Conservation (phyloP, 2,797 vertebrate species). For the Anomalospiza imberbis region DNA sequence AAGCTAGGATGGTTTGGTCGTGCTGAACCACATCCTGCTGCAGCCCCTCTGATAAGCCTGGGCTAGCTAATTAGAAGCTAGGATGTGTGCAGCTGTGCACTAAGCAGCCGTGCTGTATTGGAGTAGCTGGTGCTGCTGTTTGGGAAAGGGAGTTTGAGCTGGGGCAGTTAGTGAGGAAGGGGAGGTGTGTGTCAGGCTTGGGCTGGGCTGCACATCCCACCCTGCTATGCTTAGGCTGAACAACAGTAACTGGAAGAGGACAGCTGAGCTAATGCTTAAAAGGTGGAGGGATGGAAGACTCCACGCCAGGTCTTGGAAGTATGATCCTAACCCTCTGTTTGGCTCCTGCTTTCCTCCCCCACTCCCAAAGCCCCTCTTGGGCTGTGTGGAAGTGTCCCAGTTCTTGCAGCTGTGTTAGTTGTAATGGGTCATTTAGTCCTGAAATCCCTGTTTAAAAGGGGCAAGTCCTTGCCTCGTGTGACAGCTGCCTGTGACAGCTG, state of each 20-base stretch:
- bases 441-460: constrained; percentile 61
- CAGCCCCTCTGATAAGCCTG: constrained; percentile 10
- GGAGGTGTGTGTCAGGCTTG: background rate
- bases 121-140: background rate
- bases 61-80: background rate
- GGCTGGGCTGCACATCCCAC: background rate
- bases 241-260: background rate
- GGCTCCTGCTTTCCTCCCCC: constrained; percentile 2
- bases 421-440: constrained; percentile 70
- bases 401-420: constrained; percentile 71
- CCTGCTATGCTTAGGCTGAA: background rate
- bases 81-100: fast-evolving
- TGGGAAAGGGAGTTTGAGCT: background rate
- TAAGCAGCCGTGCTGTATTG: fast-evolving
- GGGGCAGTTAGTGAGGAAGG: background rate
- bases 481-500: constrained; percentile 67
- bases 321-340: background rate
- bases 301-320: background rate
- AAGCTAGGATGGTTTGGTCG: background rate
- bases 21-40: constrained; percentile 41
- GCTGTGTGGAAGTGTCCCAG: constrained; percentile 56
- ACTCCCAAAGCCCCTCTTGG: background rate
- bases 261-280: background rate
- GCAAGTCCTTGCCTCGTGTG: constrained; percentile 51
- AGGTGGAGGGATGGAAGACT: background rate